Evolutionary conservation across 2,797 vertebrate genomes (phyloP).

Genomic region (Anniella stebbinsi): DNA sequence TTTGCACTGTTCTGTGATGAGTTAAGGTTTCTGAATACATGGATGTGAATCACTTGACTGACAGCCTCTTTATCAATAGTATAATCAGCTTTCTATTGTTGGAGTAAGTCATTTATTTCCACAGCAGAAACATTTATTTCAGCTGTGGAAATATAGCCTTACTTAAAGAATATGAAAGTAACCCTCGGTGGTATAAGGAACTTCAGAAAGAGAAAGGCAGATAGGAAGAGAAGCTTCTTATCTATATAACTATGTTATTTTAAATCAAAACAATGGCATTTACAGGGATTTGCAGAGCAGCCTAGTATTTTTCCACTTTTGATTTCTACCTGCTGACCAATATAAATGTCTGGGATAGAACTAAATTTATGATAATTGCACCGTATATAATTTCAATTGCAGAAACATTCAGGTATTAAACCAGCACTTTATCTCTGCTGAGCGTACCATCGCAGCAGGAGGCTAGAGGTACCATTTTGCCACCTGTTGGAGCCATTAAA

Average conservation of each 20-base stretch:
- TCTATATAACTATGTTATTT: constrained; percentile 40
- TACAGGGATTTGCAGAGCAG: constrained; percentile 47
- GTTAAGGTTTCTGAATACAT: constrained; percentile 70
- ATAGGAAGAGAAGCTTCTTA: not conserved
- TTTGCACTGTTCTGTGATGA: constrained; percentile 58
- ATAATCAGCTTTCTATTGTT: constrained; percentile 62
- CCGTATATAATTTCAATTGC: constrained; percentile 42
- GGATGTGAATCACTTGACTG: constrained; percentile 71
- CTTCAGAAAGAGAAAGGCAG: constrained; percentile 63
- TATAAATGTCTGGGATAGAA: constrained; percentile 37
- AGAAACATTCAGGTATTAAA: constrained; percentile 42
- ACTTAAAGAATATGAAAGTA: constrained; percentile 68
- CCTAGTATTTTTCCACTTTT: constrained; percentile 39
- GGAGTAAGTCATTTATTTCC: constrained; percentile 65
- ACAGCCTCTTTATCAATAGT: constrained; percentile 58
- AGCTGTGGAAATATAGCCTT: constrained; percentile 66
- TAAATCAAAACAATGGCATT: constrained; percentile 38
- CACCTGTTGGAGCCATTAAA: constrained; percentile 46
- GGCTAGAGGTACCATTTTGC: constrained; percentile 27
- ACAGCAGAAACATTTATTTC: constrained; percentile 66
- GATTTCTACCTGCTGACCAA: constrained; percentile 51
- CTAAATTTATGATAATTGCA: constrained; percentile 59
- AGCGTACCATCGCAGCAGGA: constrained; percentile 25
- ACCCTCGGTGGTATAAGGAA: constrained; percentile 62
- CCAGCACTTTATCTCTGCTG: constrained; percentile 48